Percentiles rank a stretch among this genome's conserved stretches.
These are phyloP conservation scores for Dryocosmus kuriphilus DNA, from an alignment of 2,888 invertebrate genomes.

Conservation along the genomic window DNA sequence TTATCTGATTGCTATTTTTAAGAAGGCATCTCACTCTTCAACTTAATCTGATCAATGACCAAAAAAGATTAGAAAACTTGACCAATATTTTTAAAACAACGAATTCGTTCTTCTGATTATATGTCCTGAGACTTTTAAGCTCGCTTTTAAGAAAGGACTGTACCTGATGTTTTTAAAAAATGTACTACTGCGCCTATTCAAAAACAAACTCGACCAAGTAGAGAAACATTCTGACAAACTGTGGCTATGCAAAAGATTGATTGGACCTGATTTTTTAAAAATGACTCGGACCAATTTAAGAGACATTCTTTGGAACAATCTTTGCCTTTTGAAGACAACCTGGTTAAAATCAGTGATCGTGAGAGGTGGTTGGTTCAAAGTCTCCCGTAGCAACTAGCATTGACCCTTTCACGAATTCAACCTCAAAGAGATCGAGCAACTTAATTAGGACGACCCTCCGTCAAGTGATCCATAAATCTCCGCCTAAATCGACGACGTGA, in stretches of 20 bases:
- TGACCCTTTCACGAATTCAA: constrained; percentile 40
- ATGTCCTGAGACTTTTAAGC: not conserved
- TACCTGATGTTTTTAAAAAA: not conserved
- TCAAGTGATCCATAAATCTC: constrained; percentile 37
- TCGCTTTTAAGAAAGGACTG: not conserved
- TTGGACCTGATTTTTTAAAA: not conserved
- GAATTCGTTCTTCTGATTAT: not conserved
- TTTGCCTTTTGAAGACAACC: not conserved
- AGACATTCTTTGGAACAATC: not conserved
- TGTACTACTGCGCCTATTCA: too few relatives aligned
- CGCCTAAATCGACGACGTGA: constrained; percentile 36
- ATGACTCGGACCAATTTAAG: not conserved
- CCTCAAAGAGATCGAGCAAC: constrained; percentile 37
- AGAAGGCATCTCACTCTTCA: too few relatives aligned
- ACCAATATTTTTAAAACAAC: constrained; percentile 35
- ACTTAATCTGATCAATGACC: not conserved
- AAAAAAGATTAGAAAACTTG: not conserved
- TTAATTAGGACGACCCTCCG: constrained; percentile 26
- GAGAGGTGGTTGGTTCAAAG: constrained; percentile 16
- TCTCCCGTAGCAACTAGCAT: constrained; percentile 22
- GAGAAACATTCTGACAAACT: not conserved
- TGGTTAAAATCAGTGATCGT: constrained; percentile 11
- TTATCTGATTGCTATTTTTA: too few relatives aligned
- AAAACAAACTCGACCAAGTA: too few relatives aligned
- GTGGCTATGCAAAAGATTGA: not conserved